Evolutionary conservation across 92 coral and sea anemone species (phyloP).

Genomic region (Anthopleura xanthogrammica): DNA sequence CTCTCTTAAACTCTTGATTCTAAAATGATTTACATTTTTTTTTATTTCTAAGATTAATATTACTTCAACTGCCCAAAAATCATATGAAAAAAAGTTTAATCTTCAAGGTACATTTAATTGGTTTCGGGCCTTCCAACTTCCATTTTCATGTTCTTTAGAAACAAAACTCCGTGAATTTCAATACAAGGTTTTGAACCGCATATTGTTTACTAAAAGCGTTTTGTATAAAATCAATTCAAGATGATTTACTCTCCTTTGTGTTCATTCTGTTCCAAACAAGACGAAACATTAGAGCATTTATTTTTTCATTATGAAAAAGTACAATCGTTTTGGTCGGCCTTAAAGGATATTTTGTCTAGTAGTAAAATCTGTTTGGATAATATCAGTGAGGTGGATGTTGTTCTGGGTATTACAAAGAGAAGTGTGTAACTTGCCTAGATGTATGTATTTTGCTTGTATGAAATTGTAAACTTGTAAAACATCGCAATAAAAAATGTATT

Average conservation of each 20-base stretch:
- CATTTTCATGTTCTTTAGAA: slow-evolving; percentile 2
- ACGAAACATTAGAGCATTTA: too few relatives aligned
- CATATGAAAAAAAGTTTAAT: slow-evolving; percentile 7
- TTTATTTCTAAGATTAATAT: neutral
- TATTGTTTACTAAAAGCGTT: slow-evolving; percentile 1
- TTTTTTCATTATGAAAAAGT: too few relatives aligned
- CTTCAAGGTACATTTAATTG: neutral
- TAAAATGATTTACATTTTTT: too few relatives aligned
- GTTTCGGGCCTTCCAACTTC: neutral
- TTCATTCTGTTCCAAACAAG: neutral
- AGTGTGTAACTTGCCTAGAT: too few relatives aligned
- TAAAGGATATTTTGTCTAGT: too few relatives aligned
- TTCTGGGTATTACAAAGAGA: too few relatives aligned
- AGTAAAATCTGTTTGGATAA: too few relatives aligned
- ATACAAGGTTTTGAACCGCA: slow-evolving; percentile 4
- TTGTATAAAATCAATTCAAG: neutral
- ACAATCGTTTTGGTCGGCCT: too few relatives aligned
- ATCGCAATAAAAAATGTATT: too few relatives aligned
- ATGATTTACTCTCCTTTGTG: slow-evolving; percentile 1
- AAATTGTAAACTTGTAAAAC: too few relatives aligned
- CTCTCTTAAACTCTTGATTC: neutral
- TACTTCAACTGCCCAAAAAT: neutral
- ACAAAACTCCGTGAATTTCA: slow-evolving; percentile 14
- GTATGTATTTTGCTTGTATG: too few relatives aligned
- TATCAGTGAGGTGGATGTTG: too few relatives aligned